Base-by-base conservation (phyloP, 2,888 invertebrate genomes). In the Theretra japonica region DNA sequence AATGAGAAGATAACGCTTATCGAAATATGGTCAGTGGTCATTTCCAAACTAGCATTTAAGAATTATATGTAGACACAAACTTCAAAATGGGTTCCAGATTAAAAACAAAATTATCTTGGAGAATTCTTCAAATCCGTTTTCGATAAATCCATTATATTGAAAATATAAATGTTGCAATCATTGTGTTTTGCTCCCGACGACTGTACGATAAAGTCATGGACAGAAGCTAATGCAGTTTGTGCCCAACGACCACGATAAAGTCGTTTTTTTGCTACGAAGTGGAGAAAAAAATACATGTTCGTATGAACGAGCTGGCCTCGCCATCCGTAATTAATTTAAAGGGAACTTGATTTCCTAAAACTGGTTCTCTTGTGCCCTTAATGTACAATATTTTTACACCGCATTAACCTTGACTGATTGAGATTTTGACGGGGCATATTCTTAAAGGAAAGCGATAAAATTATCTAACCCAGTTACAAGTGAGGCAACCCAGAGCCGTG, bases 341-440 rank as follows among this genome's bases (percentile, higher is more conserved):
- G 48, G 23, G 48, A 48, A 65, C 65, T 65, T 65, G 65, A 65
- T 65, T 65, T 48, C 23, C 5, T 11, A 23, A 65, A 65, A 65
- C 65, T 41, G n/a, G 65, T 65, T 48, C 41, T 48, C 65, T 11
- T 33, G 19, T 23, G 21, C 62, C 62, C 62, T 62, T 62, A 62
- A 62, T 41, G 48, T n/a, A 21, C 33, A 41, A 48, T 65, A 65
- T 41, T 65, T 48, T 65, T 65, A 48, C 15, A 48, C n/a, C 48
- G 17, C 65, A 65, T 48, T 65, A 65, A 65, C 65, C 65, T 65
- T 65, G 65, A 65, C 65, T 65, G 41, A 65, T 48, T 25, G 65
- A 65, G 65, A 65, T 65, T 65, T 65, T 65, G 65, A 48, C 48
- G 17, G 17, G 17, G 41, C 65, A 21, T 65, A 41, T 48, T 48